Evolutionary conservation across 2,113 vertebrate species (phyloP), one percentile per base, ranked within the genome.

Genomic region (Pedetes capensis): DNA sequence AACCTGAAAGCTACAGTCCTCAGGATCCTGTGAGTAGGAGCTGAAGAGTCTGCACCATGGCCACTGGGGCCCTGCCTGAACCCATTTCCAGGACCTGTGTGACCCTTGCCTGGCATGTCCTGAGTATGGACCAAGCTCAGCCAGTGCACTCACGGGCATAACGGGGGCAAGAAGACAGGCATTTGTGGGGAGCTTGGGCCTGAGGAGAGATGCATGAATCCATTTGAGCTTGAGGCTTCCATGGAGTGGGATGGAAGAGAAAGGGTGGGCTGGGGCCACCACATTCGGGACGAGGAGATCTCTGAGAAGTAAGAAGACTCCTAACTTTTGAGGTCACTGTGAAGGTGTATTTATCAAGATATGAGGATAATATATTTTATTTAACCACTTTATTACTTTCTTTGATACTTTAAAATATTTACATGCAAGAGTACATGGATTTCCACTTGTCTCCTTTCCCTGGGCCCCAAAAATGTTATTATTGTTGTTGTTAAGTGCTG

Each of bases 301-400:
- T 63, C 53, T 7, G 9, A 89, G 83, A 83, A 61, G 49, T 53
- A 76, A 53, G 53, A 89, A 49, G 71, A 88, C 37, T 76, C 51
- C 25, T 55, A 64, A 32, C 8, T 37, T 92, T 72, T 76, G 75
- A 78, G 74, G 42, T 44, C 42, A 63, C 27, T 11, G 2, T 82
- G 44, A 78, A 90, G 18, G 49, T 66, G 3, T 53, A 6, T 87
- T 89, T 91, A 44, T 90, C 76, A 94, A 29, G 74, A 75, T 61
- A 12, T 8, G 39, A 94, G 18, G 47, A 14, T 42, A 13, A 27
- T 42, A 23, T 34, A 69, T 78, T 88, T 93, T 78, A 75, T n/a
- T 47, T 86, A 91, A 63, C n/a, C 5, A 6, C 34, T 71, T 55
- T 44, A 32, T 71, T 63, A 63, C 18, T 23, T 69, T 78, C 32